Base-by-base conservation (phyloP, 2,797 vertebrate genomes). In the Arrhamphus sclerolepis region DNA sequence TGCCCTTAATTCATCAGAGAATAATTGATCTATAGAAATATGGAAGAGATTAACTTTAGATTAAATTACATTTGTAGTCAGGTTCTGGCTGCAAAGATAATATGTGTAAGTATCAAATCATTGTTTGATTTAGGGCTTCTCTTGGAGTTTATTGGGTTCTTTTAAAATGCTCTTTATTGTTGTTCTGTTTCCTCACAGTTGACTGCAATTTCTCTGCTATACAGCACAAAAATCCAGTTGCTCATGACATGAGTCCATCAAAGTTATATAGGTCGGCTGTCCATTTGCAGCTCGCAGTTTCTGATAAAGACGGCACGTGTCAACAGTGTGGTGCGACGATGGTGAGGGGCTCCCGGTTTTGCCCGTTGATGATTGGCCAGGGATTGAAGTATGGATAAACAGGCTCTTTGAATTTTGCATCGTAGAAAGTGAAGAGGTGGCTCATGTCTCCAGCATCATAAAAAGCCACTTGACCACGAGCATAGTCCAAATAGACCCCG, bases 341-440 rank as follows among this genome's bases (percentile, higher is more conserved):
- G 39, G 77, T 77, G 55, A 94, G 89, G 0, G 93, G 90, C 75
- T 91, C 90, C 16, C 80, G 53, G 60, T 94, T 94, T 40, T 77
- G 71, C 21, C 93, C 92, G 0, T 87, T 89, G 52, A 93, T 89
- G 34, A 93, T 91, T 0, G 93, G 90, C 86, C 91, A 93, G 47
- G 84, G 87, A 31, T 87, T 93, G 65, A 93, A 92, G 73, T 93
- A 94, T 0, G 91, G 92, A 62, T 84, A 93, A 20, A 91, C 84
- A 0, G 90, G 83, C 81, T 93, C 88, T 5, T 81, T 79, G 75
- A 93, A 93, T 20, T 77, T 68, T 0, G 75, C 76, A 16, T 89
- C 75, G 6, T 75, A 87, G 72, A 94, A 93, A 29, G 90, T 91
- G 57, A 89, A 93, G 60, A 92, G 84, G 72, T 90, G 89, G 50